Conservation (phyloP, 2,797 vertebrate genomes). For the Malacoctenus gilli region DNA sequence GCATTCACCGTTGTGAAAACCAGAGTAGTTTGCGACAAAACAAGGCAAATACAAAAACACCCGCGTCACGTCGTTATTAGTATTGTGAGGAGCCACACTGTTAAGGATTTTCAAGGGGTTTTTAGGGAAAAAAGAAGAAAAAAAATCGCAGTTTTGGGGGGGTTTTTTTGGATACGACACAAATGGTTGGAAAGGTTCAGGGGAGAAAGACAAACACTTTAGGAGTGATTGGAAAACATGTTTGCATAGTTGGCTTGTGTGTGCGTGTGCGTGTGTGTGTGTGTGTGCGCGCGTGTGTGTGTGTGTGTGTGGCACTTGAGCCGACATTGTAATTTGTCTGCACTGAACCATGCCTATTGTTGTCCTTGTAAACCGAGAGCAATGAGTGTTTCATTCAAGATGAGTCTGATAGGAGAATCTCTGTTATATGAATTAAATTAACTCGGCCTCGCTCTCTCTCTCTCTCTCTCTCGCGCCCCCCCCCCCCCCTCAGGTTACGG, state of each 20-base stretch:
- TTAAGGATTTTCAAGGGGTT: conserved; percentile 23
- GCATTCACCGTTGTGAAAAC: conserved; percentile 29
- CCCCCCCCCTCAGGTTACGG: conserved; percentile 81
- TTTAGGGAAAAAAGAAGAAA: conserved; percentile 3
- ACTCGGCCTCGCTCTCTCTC: conserved; percentile 31
- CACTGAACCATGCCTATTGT: conserved; percentile 65
- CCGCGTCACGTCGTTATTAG: conserved; percentile 3
- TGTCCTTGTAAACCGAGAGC: conserved; percentile 71
- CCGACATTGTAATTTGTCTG: conserved; percentile 53
- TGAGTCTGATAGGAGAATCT: conserved; percentile 56
- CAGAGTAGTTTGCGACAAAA: conserved; percentile 4
- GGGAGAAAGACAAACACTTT: conserved; percentile 24
- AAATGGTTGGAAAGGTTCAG: conserved; percentile 14
- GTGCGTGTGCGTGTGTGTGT: not conserved
- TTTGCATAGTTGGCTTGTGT: not conserved
- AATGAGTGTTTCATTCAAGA: conserved; percentile 66
- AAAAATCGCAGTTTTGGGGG: conserved; percentile 5
- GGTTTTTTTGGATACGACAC: conserved; percentile 10
- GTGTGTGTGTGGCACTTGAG: conserved; percentile 12
- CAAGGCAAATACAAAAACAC: not conserved
- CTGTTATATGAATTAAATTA: conserved; percentile 62
- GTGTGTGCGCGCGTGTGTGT: conserved; percentile 12
- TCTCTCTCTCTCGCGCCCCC: conserved; percentile 1
- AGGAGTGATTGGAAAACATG: conserved; percentile 16
- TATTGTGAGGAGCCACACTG: not conserved